Base-by-base conservation (phyloP, 2,797 vertebrate species). In the Lagorchestes hirsutus region DNA sequence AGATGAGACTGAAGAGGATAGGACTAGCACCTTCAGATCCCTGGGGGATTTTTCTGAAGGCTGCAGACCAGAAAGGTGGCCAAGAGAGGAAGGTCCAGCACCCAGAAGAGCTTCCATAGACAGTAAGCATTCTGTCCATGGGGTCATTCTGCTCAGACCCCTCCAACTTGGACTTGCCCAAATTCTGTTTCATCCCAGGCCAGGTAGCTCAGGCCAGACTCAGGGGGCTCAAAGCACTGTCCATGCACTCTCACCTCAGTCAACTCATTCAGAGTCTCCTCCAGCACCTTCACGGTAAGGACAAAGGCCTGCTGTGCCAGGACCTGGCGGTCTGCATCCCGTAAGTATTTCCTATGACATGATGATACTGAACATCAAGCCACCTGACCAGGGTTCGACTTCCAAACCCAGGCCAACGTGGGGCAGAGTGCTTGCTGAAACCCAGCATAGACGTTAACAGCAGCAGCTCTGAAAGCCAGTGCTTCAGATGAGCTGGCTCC, bases 311-410 rank as follows among this genome's bases (percentile, higher is more conserved):
- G 99, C 97, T 99, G 99, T 91, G 99, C 99, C 99, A 99, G 99
- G 96, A 99, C 99, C 97, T 99, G 99, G 94, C 99, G 99, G 99
- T 99, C 99, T 93, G 99, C 99, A 99, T 99, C 99, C 97, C 99
- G 99, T 97, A 99, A 98, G 98, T 99, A 99, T 97, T 99, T 99
- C 99, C 99, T 99, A 98, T 1, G 95, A 97, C 90, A 93, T 28
- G 27, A 74, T 22, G 56, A 91, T 40, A 95, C 92, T 92, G 91
- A 92, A 22, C 74, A 91, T 62, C 2, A 97, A 29, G 67, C 6
- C 8, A 1, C 67, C 16, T 10, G 34, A 54, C 0, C 0, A 34
- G 40, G 94, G 13, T 34, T 3, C 2, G 0, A 40, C 18, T 22
- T 40, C 18, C 67, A 40, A n/a, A 40, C 5, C n/a, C 67, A 24